phyloP scores from a whole-genome alignment of 2,888 invertebrate genomes.

The Chrysina gloriosa region DNA sequence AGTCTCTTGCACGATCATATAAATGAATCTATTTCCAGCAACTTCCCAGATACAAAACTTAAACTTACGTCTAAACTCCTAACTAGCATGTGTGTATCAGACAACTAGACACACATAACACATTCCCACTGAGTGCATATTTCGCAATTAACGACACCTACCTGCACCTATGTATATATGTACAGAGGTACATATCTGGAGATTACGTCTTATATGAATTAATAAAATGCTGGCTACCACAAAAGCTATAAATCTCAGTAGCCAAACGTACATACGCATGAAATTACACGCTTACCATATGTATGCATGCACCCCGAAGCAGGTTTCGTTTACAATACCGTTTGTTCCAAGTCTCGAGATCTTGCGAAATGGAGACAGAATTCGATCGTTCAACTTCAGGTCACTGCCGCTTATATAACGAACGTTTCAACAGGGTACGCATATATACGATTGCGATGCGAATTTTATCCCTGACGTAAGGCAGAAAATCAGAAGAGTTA shows the following conservation, averaged over 20 bases:
- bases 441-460: neutral
- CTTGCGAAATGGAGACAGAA: constrained; percentile 14
- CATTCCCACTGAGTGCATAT: no score
- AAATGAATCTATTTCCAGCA: no score
- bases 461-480: neutral
- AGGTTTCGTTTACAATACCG: constrained; percentile 15
- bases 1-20: no score
- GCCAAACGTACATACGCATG: neutral
- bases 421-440: constrained; percentile 16
- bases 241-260: neutral
- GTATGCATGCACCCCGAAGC: neutral
- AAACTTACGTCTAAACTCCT: no score
- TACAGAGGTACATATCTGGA: no score
- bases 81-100: no score
- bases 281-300: neutral
- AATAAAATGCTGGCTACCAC: neutral
- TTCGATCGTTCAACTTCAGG: neutral
- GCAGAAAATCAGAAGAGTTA: neutral
- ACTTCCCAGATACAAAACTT: no score
- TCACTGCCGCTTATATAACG: neutral
- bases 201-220: no score
- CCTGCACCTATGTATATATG: no score
- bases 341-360: neutral
- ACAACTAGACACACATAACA: no score
- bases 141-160: no score